Percentiles rank a stretch among this genome's conserved stretches.
Conservation (phyloP, 1,140 invertebrate genomes). For the Drosophila fuyamai region DNA sequence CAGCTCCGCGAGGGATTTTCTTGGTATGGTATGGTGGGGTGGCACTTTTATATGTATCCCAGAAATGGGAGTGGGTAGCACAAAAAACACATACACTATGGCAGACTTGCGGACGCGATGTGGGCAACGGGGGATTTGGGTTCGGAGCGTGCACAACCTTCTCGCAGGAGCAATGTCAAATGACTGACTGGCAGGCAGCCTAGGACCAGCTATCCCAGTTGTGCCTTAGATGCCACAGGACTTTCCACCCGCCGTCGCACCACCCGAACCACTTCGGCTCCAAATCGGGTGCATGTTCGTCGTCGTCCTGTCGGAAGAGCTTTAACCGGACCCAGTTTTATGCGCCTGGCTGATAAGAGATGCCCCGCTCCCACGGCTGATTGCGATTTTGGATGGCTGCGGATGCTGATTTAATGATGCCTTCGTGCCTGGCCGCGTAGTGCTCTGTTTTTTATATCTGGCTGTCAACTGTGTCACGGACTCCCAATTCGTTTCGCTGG, state of each 20-base stretch:
- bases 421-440: slow-evolving; percentile 9
- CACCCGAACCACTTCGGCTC: slow-evolving; percentile 58
- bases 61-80: slow-evolving; percentile 47
- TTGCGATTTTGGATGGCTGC: slow-evolving; percentile 43
- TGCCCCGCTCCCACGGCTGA: slow-evolving; percentile 11
- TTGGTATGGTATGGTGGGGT: not conserved
- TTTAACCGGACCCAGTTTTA: slow-evolving; percentile 75
- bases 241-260: slow-evolving; percentile 31
- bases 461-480: slow-evolving; percentile 45
- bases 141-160: slow-evolving; percentile 79
- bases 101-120: slow-evolving; percentile 46
- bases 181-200: slow-evolving; percentile 64
- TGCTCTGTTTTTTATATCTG: slow-evolving; percentile 35
- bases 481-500: slow-evolving; percentile 39
- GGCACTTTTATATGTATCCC: slow-evolving; percentile 57
- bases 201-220: slow-evolving; percentile 70
- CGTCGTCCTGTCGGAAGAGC: slow-evolving; percentile 56
- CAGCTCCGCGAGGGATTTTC: slow-evolving; percentile 19
- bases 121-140: slow-evolving; percentile 39
- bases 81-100: slow-evolving; percentile 29
- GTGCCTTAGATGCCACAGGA: slow-evolving; percentile 72
- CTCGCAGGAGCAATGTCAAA: slow-evolving; percentile 83
- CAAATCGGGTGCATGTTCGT: slow-evolving; percentile 36
- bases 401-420: slow-evolving; percentile 64
- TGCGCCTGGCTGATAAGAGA: slow-evolving; percentile 61